These are phyloP conservation scores for Sitobion miscanthi DNA, from an alignment of 1,140 invertebrate genomes.

Conservation along the genomic window DNA sequence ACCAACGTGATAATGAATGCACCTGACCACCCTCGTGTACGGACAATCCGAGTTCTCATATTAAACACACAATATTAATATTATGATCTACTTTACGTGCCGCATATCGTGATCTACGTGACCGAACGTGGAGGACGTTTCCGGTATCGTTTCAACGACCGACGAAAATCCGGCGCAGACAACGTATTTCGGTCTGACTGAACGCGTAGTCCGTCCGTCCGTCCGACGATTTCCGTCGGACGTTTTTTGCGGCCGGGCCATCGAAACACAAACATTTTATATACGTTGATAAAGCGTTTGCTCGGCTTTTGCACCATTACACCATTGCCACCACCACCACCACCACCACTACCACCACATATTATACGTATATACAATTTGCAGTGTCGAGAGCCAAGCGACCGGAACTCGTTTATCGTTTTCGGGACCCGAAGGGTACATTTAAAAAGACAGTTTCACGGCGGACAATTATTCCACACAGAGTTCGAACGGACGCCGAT, in stretches of 20 bases:
- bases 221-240: not conserved
- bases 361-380: not conserved
- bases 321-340: not conserved
- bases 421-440: not conserved
- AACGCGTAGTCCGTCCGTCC: not conserved
- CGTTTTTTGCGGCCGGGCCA: not conserved
- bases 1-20: not conserved
- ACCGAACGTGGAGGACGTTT: not conserved
- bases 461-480: conserved; percentile 13
- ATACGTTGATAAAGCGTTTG: conserved; percentile 37
- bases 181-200: not conserved
- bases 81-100: not conserved
- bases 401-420: conserved; percentile 32
- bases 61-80: not conserved
- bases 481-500: not conserved
- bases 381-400: conserved; percentile 3
- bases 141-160: not conserved
- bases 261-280: not conserved
- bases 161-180: not conserved
- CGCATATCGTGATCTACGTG: not conserved
- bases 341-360: not conserved
- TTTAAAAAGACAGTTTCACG: conserved; percentile 2
- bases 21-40: not conserved
- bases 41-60: not conserved
- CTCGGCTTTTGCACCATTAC: conserved; percentile 55